Conservation (phyloP, 2,888 invertebrate species). For the Heliconius ethilla region DNA sequence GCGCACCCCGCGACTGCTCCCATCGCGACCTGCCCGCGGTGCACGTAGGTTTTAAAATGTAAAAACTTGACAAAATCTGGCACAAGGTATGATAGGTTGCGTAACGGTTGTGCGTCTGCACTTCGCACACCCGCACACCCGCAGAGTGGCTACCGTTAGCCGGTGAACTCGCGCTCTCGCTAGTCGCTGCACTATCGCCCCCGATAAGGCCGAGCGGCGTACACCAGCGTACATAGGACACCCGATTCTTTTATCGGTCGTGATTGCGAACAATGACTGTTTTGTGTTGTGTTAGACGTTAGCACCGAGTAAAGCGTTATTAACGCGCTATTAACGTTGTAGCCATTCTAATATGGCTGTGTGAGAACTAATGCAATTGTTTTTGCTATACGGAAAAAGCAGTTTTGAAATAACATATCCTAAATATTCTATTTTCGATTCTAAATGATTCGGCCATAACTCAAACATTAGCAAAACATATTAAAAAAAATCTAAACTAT, state of each 20-base stretch:
- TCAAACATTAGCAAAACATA: background rate
- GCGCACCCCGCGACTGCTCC: constrained; percentile 50
- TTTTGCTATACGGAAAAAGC: background rate
- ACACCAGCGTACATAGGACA: constrained; percentile 15
- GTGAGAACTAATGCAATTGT: background rate
- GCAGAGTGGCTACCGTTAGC: background rate
- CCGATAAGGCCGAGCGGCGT: constrained; percentile 30
- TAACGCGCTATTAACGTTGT: background rate
- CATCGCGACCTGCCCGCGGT: constrained; percentile 17
- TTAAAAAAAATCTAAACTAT: background rate
- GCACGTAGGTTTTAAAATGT: constrained; percentile 25
- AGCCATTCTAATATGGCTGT: background rate
- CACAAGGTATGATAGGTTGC: constrained; percentile 64
- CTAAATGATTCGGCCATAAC: background rate
- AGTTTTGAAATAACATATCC: background rate
- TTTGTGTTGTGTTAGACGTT: constrained; percentile 9
- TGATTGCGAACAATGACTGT: constrained; percentile 19
- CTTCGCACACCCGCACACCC: background rate
- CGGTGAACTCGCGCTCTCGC: constrained; percentile 36
- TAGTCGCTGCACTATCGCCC: constrained; percentile 25
- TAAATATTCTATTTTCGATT: background rate
- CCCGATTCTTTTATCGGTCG: constrained; percentile 21
- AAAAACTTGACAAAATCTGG: constrained; percentile 54
- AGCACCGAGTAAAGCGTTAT: constrained; percentile 14
- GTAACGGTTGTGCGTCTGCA: constrained; percentile 60